These are phyloP conservation scores for Miltochrista miniata DNA, from an alignment of 2,888 invertebrate species.

Conservation along the genomic window DNA sequence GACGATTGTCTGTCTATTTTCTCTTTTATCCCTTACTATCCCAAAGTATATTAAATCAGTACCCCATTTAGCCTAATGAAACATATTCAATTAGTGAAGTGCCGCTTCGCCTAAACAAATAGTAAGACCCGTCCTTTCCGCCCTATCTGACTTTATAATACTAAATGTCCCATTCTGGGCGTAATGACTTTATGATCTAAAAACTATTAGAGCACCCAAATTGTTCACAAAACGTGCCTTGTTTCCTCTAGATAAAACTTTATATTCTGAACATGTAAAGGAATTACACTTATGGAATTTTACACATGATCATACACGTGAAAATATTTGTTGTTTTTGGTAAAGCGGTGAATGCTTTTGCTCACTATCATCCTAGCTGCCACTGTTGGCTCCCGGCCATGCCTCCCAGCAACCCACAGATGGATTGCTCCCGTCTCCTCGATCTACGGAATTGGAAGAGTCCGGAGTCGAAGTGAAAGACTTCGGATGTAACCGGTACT, in stretches of 20 bases:
- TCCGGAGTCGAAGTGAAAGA: too few relatives aligned
- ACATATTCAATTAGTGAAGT: neutral
- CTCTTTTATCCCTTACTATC: neutral
- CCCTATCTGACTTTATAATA: neutral
- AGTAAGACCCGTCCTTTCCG: neutral
- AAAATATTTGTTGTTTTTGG: too few relatives aligned
- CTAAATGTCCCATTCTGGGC: neutral
- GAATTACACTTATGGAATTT: neutral
- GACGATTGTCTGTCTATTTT: neutral
- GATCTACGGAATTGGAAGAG: too few relatives aligned
- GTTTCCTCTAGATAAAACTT: too few relatives aligned
- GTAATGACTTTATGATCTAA: neutral
- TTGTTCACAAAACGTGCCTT: neutral
- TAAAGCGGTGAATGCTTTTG: too few relatives aligned
- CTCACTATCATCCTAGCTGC: too few relatives aligned
- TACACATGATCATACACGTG: neutral
- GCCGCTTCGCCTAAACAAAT: neutral
- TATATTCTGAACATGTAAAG: neutral
- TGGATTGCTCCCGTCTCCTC: too few relatives aligned
- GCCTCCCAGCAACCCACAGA: too few relatives aligned
- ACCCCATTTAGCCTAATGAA: neutral
- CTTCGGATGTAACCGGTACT: too few relatives aligned
- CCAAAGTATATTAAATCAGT: too few relatives aligned
- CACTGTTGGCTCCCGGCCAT: too few relatives aligned
- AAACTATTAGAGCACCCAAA: neutral